Evolutionary conservation across 2,113 vertebrate species (phyloP), one percentile per base, ranked within the genome.

Genomic region (Chloebia gouldiae): DNA sequence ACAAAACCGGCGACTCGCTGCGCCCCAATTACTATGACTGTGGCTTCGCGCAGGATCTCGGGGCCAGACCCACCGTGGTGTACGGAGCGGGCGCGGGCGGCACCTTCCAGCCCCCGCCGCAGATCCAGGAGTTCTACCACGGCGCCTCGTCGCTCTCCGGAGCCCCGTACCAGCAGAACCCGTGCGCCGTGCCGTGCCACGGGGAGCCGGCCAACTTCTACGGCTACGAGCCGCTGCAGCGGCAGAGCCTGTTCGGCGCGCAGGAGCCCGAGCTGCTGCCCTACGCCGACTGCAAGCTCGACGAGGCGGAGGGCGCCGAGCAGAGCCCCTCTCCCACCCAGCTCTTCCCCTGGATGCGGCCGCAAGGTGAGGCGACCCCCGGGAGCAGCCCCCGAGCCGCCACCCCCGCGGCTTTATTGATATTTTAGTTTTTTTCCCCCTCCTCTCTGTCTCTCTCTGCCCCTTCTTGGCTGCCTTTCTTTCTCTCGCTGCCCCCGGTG

Each of bases 1-100:
- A 99, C 98, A 99, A 99, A 99, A 99, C 99, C 96, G 99, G 99
- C 94, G 99, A 99, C 96, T 98, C 99, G 86, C 97, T 99, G 97
- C 99, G 99, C 95, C 99, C 99, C 95, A 99, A 99, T 97, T 99
- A 99, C 94, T 99, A 99, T 97, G 99, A 99, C 98, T 99, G 99
- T 87, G 99, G 99, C 47, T 99, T 99, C 98, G 99, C 99, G 57
- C 99, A 99, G 98, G 99, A 99, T 73, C 98, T 99, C 56, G 99
- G 99, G 93, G 99, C 98, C 96, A 99, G 99, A 98, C 99, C 99
- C 98, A 99, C 99, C 81, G 99, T 99, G 96, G 99, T 99, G 92
- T 99, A 99, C 97, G 99, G 99, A 95, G 99, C 99, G 92, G 98
- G 99, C 98, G 97, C 99, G 96, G 99, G 99, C 87, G 98, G 99